Conservation (phyloP, 2,888 invertebrate species). For the Hedychridium roseum region DNA sequence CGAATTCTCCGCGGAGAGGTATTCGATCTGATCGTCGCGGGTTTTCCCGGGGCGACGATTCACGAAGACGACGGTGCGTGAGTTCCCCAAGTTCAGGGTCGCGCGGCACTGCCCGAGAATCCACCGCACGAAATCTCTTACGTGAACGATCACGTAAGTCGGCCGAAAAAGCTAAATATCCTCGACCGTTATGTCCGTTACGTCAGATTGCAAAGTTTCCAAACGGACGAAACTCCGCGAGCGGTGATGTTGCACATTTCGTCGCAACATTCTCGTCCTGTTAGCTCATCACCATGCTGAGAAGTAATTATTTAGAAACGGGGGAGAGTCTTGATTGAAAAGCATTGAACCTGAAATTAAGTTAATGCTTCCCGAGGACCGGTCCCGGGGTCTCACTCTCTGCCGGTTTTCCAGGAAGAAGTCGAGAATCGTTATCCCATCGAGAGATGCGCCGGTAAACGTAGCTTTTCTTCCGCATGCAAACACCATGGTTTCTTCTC, state of each 20-base stretch:
- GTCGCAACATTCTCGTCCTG: too few species aligned
- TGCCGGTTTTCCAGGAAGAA: slow-evolving; percentile 11
- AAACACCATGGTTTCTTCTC: not conserved
- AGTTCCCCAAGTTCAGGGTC: not conserved
- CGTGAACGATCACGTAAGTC: not conserved
- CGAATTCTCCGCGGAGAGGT: not conserved
- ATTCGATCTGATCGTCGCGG: not conserved
- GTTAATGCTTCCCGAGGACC: not conserved
- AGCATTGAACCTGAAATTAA: too few species aligned
- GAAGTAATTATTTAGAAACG: too few species aligned
- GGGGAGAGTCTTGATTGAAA: too few species aligned
- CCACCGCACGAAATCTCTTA: not conserved
- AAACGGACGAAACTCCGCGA: too few species aligned
- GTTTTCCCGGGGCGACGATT: not conserved
- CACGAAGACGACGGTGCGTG: not conserved
- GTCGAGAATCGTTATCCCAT: slow-evolving; percentile 12
- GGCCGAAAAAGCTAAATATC: not conserved
- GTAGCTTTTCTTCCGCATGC: slow-evolving; percentile 25
- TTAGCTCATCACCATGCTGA: too few species aligned
- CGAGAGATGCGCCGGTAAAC: slow-evolving; percentile 9
- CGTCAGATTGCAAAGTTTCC: too few species aligned
- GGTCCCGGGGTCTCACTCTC: slow-evolving; percentile 1
- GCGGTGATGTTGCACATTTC: too few species aligned
- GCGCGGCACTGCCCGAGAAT: not conserved
- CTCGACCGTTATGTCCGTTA: not conserved